Base-by-base conservation (phyloP, 2,797 vertebrate species). In the Pelodytes ibericus region DNA sequence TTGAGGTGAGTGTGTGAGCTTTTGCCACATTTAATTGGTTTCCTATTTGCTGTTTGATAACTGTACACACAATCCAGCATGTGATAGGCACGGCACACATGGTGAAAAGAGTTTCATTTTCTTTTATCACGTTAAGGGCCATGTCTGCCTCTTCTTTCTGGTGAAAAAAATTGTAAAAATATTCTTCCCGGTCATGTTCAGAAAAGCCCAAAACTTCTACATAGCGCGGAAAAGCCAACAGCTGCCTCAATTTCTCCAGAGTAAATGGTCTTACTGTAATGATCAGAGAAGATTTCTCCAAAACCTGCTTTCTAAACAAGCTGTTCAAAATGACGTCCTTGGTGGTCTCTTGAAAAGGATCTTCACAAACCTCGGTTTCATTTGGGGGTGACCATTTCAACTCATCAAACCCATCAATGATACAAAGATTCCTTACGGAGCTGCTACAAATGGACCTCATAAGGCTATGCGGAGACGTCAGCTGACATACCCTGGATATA, bases 21-120 rank as follows among this genome's bases (percentile, higher is more conserved):
- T 41, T 11, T 3, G 41, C 8, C 18, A 2, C 11, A 10, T 24
- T n/a, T 24, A 63, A 9, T 6, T n/a, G 16, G 29, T 33, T 22
- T 24, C 16, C n/a, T 16, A 25, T 3, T 41, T 63, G n/a, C 26
- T 11, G 33, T 18, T 63, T 63, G 8, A 41, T 22, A 3, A 63
- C 33, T 39, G 30, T 36, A 39, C 61, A 63, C 41, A 63, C 15
- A 41, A 61, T 61, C 59, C 59, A 61, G 59, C 27, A 61, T 5
- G 29, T 61, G 6, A 63, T 39, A 63, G 61, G 61, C 10, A 71
- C 25, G 0, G 22, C 31, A 44, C 68, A 71, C 68, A 71, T 58
- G 13, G 68, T 44, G 24, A 18, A 59, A 2, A 71, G 2, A 10
- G 26, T 4, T 10, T 59, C 31, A 29, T 59, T 71, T 1, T 58